A percentile compares a stretch with the other conserved stretches of the same genome.
These are phyloP conservation scores for Epirrhoe alternata DNA, from an alignment of 2,888 invertebrate species.

Conservation along the genomic window DNA sequence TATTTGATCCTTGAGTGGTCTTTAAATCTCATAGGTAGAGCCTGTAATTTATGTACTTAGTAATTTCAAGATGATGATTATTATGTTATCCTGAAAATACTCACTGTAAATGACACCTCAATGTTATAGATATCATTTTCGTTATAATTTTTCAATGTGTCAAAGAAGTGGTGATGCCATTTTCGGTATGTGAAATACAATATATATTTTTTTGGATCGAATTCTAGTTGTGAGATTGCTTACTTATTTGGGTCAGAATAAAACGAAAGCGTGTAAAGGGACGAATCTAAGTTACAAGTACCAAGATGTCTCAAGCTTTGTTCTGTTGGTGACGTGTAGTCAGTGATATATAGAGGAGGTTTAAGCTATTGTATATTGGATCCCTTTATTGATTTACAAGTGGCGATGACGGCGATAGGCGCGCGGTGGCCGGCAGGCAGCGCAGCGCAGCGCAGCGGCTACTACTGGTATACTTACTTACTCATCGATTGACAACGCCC, in stretches of 20 bases:
- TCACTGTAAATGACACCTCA: no score
- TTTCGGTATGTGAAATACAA: no score
- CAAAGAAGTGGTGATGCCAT: no score
- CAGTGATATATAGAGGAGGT: background rate
- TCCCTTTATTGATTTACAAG: slow-evolving; percentile 73
- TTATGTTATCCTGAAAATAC: no score
- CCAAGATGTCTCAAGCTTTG: slow-evolving; percentile 2
- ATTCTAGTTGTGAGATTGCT: no score
- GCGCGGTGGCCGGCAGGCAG: slow-evolving; percentile 2
- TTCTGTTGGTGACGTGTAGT: background rate
- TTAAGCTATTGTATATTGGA: slow-evolving; percentile 35
- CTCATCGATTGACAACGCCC: slow-evolving; percentile 23
- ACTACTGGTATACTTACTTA: slow-evolving; percentile 18
- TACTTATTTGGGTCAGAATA: no score
- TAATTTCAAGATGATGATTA: no score
- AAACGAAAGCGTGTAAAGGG: no score
- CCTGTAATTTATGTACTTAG: no score
- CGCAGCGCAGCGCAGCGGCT: background rate
- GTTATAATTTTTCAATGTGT: no score
- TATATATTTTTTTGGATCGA: no score
- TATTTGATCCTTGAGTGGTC: slow-evolving; percentile 1
- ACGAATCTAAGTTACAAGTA: slow-evolving; percentile 4
- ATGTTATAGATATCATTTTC: no score
- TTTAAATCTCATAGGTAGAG: background rate
- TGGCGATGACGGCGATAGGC: slow-evolving; percentile 55